These are phyloP conservation scores for Cyaniris semiargus DNA, from an alignment of 2,888 invertebrate genomes.

Conservation along the genomic window DNA sequence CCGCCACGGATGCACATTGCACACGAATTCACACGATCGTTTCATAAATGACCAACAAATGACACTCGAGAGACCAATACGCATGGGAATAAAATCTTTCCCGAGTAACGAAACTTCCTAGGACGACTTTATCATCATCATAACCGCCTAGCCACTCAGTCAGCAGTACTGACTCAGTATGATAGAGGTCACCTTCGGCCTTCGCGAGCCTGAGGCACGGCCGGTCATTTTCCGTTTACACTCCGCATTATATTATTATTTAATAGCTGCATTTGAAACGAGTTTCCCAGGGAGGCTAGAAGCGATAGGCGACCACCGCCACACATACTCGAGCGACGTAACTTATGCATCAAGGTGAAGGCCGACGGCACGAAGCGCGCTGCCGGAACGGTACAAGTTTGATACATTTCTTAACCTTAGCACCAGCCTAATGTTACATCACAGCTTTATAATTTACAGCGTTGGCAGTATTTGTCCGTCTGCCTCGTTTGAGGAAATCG, in stretches of 20 bases:
- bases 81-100: not conserved
- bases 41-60: not conserved
- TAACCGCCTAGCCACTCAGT: not conserved
- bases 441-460: not conserved
- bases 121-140: not conserved
- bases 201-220: not conserved
- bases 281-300: not conserved
- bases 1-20: not conserved
- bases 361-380: conserved; percentile 15
- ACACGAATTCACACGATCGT: not conserved
- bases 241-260: not conserved
- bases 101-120: not conserved
- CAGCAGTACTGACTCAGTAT: not conserved
- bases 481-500: not conserved
- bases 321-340: not conserved
- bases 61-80: not conserved
- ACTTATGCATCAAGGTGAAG: conserved; percentile 28
- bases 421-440: not conserved
- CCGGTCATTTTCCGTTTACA: not conserved
- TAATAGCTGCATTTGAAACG: conserved; percentile 7
- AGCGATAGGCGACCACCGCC: not conserved
- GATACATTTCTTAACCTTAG: conserved; percentile 17
- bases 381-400: conserved; percentile 2
- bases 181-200: not conserved
- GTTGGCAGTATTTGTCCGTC: not conserved